Evolutionary conservation across 1,140 invertebrate species (phyloP).

Genomic region (Macrocentrus cingulum): DNA sequence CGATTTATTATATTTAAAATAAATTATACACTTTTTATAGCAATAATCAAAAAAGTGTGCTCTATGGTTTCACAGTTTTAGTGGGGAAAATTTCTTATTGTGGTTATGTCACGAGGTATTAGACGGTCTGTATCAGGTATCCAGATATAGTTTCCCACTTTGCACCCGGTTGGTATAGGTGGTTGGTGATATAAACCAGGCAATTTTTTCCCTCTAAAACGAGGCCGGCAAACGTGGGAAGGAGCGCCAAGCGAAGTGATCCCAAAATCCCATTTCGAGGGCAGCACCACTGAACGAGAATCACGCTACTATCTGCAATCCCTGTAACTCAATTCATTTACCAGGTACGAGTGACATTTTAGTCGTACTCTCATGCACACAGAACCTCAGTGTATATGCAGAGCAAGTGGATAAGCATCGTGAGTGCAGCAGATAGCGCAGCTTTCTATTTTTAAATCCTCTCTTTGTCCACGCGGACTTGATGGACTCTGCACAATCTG

Average conservation of each 20-base stretch:
- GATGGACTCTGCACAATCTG: neutral
- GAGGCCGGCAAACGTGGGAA: constrained; percentile 4
- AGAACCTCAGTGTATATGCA: neutral
- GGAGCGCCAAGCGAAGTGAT: constrained; percentile 17
- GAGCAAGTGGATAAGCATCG: neutral
- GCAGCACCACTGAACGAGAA: constrained; percentile 14
- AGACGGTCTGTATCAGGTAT: too few relatives aligned
- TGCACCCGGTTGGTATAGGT: too few relatives aligned
- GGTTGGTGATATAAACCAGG: constrained; percentile 12
- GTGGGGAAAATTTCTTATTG: too few relatives aligned
- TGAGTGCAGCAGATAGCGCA: constrained; percentile 8
- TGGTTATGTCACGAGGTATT: too few relatives aligned
- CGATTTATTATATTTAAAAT: too few relatives aligned
- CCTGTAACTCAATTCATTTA: constrained; percentile 31
- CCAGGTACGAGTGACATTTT: constrained; percentile 20
- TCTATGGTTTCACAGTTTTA: too few relatives aligned
- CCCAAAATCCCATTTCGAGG: constrained; percentile 26
- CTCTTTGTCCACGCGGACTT: constrained; percentile 6
- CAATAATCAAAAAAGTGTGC: too few relatives aligned
- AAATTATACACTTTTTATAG: too few relatives aligned
- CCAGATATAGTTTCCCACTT: too few relatives aligned
- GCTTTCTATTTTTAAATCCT: constrained; percentile 7
- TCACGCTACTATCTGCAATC: constrained; percentile 21
- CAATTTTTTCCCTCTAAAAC: neutral
- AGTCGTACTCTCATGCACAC: neutral